Base-by-base conservation (phyloP, 2,888 invertebrate genomes). In the Latrodectus hesperus region DNA sequence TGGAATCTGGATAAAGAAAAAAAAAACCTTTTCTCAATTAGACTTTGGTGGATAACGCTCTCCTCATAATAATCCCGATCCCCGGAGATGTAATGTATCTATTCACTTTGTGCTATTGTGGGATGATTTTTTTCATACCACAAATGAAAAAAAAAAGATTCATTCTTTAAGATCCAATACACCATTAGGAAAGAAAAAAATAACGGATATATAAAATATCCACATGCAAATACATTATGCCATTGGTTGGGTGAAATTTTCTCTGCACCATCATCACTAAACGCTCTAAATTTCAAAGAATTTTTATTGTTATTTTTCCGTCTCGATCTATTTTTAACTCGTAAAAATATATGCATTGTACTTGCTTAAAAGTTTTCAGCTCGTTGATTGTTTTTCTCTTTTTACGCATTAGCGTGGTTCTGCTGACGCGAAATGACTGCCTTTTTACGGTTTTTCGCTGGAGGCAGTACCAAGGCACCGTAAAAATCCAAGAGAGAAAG, bases 41-140 rank as follows among this genome's bases (percentile, higher is more conserved):
- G 76, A 86, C 65, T 71, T 76, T 72, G 52, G 60, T 65, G 78
- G 79, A 74, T 74, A 85, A 70, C 52, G 53, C n/a, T 51, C 75
- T 74, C 80, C 74, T 75, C 76, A 80, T 80, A 86, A 86, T 86
- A 75, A 86, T 73, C 55, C 51, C n/a, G 73, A 60, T 85, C 80
- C 65, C 49, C 17, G 38, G 53, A 70, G 71, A 51, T 53, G 14
- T 51, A 16, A 70, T 60, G 72, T 86, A 86, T 86, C 67, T 80
- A 80, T 86, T 86, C 75, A 55, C 51, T 72, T 74, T 76, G 70
- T 76, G 68, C 76, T 76, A 83, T 76, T 71, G 67, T 64, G 60
- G 72, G 64, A 64, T 12, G 38, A 17, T 53, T 49, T 64, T 75
- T 26, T 64, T 75, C 26, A 75, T 60, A 75, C 60, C 53, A 16